phyloP scores from a whole-genome alignment of 2,888 invertebrate species.

The Scaptomyza parva region DNA sequence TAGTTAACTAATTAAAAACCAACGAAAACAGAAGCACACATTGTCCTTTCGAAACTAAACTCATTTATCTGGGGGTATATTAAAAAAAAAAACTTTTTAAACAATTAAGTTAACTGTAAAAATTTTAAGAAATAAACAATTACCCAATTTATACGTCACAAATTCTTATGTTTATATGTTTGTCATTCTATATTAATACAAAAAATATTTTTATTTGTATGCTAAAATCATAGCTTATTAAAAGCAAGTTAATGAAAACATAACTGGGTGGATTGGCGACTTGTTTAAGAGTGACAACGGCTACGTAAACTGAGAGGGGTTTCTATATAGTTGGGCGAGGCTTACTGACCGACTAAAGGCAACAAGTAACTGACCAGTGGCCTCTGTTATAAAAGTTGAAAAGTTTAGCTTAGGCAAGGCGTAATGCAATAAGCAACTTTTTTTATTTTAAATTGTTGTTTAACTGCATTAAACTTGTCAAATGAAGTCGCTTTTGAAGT shows the following conservation, averaged over 20 bases:
- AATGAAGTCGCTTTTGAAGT: conserved; percentile 73
- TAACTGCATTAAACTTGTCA: conserved; percentile 77
- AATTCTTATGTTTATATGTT: neutral
- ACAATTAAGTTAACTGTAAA: no score
- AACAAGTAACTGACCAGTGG: conserved; percentile 25
- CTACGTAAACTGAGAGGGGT: conserved; percentile 4
- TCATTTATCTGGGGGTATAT: neutral
- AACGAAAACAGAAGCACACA: neutral
- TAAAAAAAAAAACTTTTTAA: no score
- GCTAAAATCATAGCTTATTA: conserved; percentile 12
- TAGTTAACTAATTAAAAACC: conserved; percentile 24
- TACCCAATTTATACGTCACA: neutral
- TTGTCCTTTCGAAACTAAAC: neutral
- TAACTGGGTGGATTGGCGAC: conserved; percentile 12
- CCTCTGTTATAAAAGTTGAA: conserved; percentile 44
- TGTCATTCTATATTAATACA: neutral
- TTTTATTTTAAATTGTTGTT: conserved; percentile 51
- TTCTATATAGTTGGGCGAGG: conserved; percentile 17
- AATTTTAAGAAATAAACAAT: no score
- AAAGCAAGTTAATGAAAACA: conserved; percentile 2
- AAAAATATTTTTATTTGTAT: neutral
- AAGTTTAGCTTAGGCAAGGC: conserved; percentile 44
- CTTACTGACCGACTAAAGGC: conserved; percentile 21
- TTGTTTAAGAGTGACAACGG: conserved; percentile 51
- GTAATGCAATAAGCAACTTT: conserved; percentile 67